A percentile compares a stretch with the other conserved stretches of the same genome.
These are phyloP conservation scores for Melipona beecheii DNA, from an alignment of 2,888 invertebrate species.

Conservation along the genomic window DNA sequence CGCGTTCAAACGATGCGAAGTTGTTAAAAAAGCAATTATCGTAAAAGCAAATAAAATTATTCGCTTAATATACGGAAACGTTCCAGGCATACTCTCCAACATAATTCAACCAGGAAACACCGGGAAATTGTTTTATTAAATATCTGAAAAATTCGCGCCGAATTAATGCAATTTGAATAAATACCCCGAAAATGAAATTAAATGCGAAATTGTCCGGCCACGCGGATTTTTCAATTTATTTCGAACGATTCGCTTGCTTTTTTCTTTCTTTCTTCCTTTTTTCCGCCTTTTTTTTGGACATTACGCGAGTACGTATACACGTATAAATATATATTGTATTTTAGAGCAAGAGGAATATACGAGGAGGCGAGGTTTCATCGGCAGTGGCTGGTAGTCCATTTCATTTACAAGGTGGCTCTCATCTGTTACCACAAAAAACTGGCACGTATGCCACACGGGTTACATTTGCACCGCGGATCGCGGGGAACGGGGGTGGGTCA, in stretches of 20 bases:
- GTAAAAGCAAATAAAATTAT: slow-evolving; percentile 14
- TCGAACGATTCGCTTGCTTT: slow-evolving; percentile 20
- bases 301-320: not conserved
- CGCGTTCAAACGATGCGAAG: not conserved
- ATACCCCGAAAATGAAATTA: slow-evolving; percentile 22
- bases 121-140: not conserved
- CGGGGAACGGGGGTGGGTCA: slow-evolving; percentile 49
- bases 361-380: slow-evolving; percentile 44
- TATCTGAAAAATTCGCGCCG: not conserved
- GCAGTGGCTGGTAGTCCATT: slow-evolving; percentile 51
- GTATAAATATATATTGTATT: slow-evolving; percentile 20
- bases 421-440: slow-evolving; percentile 58
- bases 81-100: not conserved
- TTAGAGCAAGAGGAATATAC: slow-evolving; percentile 9
- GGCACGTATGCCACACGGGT: slow-evolving; percentile 52
- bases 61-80: not conserved
- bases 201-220: slow-evolving; percentile 10
- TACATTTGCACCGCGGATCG: slow-evolving; percentile 60
- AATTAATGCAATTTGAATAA: slow-evolving; percentile 14
- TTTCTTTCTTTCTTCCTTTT: not conserved
- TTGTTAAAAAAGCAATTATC: slow-evolving; percentile 10
- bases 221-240: slow-evolving; percentile 36
- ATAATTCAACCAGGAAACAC: not conserved
- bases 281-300: not conserved
- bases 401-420: slow-evolving; percentile 58